Base-by-base conservation (phyloP, 1,140 invertebrate species). In the Lamellibrachia luymesi region DNA sequence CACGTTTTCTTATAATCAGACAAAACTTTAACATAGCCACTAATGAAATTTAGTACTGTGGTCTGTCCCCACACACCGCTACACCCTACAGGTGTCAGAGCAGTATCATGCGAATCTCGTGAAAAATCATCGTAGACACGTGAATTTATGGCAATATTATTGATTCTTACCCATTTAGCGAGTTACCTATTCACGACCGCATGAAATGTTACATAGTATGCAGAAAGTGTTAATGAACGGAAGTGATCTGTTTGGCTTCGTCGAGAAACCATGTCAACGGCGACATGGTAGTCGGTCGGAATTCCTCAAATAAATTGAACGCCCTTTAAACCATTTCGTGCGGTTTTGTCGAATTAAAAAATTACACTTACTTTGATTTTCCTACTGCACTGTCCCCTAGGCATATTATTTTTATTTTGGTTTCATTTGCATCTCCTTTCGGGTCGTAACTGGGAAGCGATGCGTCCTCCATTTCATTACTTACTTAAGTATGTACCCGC, bases 331-430 rank as follows among this genome's bases (percentile, higher is more conserved):
- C 8, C 64, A 22, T 2, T 80, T 10, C 4, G 64, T 17, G 64
- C 13, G 64, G 13, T 50, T 25, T 56, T 49, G 17, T 22, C n/a
- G 91, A 95, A 80, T 22, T 80, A 22, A 80, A 80, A 80, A 17
- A 80, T 80, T 22, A 80, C 13, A 80, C 96, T 95, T 95, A 97
- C 97, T 97, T 97, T 91, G 97, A 97, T 95, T 97, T 97, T 80
- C 97, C 97, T n/a, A 97, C 97, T 52, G 97, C 97, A 95, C 97
- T 97, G 94, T 97, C 97, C 27, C 97, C 97, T 7, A 97, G 94
- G 94, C 97, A 97, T 94, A 97, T 97, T 8, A 97, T 96, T 96
- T 97, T 97, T 7, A 97, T 96, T 94, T 96, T 96, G 5, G 64
- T 80, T 80, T 80, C 64, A 80, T 80, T 80, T 80, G 64, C 64